These are phyloP conservation scores for Liposcelis brunnea DNA, from an alignment of 2,888 invertebrate genomes.

Conservation along the genomic window DNA sequence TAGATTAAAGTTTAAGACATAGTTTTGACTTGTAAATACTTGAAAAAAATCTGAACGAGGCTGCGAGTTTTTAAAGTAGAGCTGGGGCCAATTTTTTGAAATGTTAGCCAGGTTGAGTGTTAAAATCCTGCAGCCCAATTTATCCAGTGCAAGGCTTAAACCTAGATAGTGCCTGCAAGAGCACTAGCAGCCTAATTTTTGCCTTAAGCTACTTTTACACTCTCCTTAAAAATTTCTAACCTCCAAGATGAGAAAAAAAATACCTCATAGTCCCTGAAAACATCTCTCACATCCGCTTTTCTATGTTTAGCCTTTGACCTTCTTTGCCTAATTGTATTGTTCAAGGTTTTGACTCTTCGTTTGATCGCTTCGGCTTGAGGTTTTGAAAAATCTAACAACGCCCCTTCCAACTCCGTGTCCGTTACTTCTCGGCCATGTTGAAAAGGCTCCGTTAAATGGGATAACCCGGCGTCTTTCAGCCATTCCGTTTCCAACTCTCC, in stretches of 20 bases:
- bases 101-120: no score
- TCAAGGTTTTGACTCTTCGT: conserved; percentile 53
- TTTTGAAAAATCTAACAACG: conserved; percentile 34
- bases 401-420: conserved; percentile 43
- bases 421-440: conserved; percentile 48
- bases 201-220: no score
- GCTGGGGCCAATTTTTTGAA: no score
- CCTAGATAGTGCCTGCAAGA: no score
- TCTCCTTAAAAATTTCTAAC: no score
- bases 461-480: conserved; percentile 54
- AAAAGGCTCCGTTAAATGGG: conserved; percentile 50
- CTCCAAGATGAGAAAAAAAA: neutral
- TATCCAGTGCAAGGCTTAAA: neutral
- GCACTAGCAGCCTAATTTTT: no score
- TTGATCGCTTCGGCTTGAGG: conserved; percentile 64
- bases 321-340: conserved; percentile 52
- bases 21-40: neutral
- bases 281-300: conserved; percentile 66
- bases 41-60: no score
- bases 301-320: conserved; percentile 33
- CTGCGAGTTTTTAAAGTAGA: no score
- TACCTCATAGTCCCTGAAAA: conserved; percentile 68
- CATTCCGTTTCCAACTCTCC: conserved; percentile 63
- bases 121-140: neutral
- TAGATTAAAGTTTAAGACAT: conserved; percentile 3